phyloP scores from a whole-genome alignment of 2,888 invertebrate genomes.

The Mylabris sibirica region DNA sequence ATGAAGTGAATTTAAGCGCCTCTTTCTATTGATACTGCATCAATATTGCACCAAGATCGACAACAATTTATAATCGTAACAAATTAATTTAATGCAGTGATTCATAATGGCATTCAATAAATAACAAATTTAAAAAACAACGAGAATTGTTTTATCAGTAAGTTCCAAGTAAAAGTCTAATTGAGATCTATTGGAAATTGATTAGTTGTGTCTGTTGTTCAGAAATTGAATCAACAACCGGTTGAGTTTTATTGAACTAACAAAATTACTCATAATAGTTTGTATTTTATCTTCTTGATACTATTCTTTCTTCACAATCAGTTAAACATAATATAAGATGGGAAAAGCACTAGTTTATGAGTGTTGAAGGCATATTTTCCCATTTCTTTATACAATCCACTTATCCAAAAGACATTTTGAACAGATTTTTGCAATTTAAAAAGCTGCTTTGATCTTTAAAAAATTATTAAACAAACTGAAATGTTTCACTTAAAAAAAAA shows the following conservation, averaged over 20 bases:
- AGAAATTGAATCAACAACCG: not conserved
- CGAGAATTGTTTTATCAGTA: not conserved
- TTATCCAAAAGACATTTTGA: too few relatives aligned
- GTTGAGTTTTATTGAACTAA: not conserved
- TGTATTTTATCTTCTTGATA: not conserved
- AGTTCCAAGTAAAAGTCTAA: not conserved
- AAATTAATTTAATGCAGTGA: not conserved
- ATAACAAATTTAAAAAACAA: too few relatives aligned
- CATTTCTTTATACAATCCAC: too few relatives aligned
- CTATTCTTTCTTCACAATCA: not conserved
- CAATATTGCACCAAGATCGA: not conserved
- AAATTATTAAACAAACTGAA: too few relatives aligned
- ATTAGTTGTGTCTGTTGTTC: not conserved
- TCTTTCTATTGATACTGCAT: not conserved
- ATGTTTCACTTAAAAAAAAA: too few relatives aligned
- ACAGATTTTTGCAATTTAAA: too few relatives aligned
- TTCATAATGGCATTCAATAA: too few relatives aligned
- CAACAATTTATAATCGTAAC: not conserved
- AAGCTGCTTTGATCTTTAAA: too few relatives aligned
- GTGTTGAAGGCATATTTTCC: not conserved
- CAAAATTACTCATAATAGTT: not conserved
- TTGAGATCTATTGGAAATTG: not conserved
- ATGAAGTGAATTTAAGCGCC: not conserved
- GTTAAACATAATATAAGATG: not conserved
- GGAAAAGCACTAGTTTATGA: too few relatives aligned